Evolutionary conservation across 2,113 vertebrate genomes (phyloP), one percentile per base, ranked within the genome.

Genomic region (Odocoileus virginianus): DNA sequence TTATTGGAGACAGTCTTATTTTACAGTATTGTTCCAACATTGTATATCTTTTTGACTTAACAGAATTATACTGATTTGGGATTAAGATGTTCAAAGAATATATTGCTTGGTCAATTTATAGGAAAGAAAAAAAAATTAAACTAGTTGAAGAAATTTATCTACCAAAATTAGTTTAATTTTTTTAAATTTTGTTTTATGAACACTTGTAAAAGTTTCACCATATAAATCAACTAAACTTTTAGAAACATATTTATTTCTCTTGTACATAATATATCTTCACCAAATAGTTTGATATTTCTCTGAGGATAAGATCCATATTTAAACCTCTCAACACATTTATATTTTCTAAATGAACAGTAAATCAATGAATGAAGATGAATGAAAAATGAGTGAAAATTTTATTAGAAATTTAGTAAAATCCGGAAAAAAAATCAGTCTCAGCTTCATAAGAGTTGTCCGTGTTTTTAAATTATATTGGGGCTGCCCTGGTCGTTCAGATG

Each of bases 301-400:
- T 61, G 11, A 91, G 11, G 50, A 7, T 79, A 40, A 81, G 45
- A 85, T 43, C 9, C 10, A 58, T 54, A 1, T 64, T 15, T 61
- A 82, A 94, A 57, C 1, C 5, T 86, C 23, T 57, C 36, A 87
- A 95, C 27, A 74, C 87, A 89, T 58, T 78, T 91, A 50, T 5
- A 78, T 71, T 85, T 95, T 92, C 25, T 61, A 92, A 93, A 78
- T 89, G 92, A 67, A 94, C 94, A 78, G 52, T 89, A 81, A 67
- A 57, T 33, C 52, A 52, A 82, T 17, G 23, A 91, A 61, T 85
- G 30, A 85, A 78, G 12, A 58, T 93, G 13, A 61, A 81, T 55
- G 61, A 54, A 90, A 11, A 47, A 2, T 40, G 12, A 94, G 3
- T 67, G 1, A 0, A 85, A 91, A 60, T 58, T 90, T 25, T 83